These are phyloP conservation scores for Akabosia matsudoensis DNA, from an alignment of 1,140 invertebrate species.

Conservation along the genomic window DNA sequence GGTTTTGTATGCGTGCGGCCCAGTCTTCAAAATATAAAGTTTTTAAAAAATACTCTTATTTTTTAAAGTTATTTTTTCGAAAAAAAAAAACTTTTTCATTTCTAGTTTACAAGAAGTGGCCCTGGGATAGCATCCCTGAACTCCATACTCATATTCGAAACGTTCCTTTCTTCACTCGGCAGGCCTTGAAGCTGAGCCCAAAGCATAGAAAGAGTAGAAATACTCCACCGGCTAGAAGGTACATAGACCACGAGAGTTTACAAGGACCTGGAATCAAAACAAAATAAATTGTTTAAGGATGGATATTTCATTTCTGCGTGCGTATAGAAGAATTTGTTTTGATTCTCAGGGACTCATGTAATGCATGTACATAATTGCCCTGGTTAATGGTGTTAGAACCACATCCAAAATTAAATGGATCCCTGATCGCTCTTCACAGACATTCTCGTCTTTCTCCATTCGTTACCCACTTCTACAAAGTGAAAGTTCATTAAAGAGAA, in stretches of 20 bases:
- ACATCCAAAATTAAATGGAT: too few relatives aligned
- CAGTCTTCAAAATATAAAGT: too few relatives aligned
- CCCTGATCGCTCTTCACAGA: too few relatives aligned
- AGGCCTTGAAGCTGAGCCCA: constrained; percentile 60
- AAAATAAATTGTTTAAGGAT: too few relatives aligned
- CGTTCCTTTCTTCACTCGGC: constrained; percentile 54
- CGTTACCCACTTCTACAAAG: too few relatives aligned
- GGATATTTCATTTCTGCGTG: too few relatives aligned
- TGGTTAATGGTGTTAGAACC: neutral
- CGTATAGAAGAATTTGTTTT: too few relatives aligned
- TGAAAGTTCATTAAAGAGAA: neutral
- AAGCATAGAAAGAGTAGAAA: constrained; percentile 59
- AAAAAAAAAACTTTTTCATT: neutral
- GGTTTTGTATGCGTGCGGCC: too few relatives aligned
- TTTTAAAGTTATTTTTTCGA: neutral
- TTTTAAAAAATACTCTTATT: too few relatives aligned
- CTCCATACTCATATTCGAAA: constrained; percentile 55
- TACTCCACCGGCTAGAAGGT: constrained; percentile 58
- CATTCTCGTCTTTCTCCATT: too few relatives aligned
- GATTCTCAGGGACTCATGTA: too few relatives aligned
- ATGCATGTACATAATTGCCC: neutral
- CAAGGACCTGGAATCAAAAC: constrained; percentile 59
- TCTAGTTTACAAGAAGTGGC: constrained; percentile 5
- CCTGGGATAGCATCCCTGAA: constrained; percentile 48
- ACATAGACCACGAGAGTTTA: constrained; percentile 63